Percentiles rank a stretch among this genome's conserved stretches.
phyloP scores from a whole-genome alignment of 2,113 vertebrate species.

The Megaleporinus macrocephalus region DNA sequence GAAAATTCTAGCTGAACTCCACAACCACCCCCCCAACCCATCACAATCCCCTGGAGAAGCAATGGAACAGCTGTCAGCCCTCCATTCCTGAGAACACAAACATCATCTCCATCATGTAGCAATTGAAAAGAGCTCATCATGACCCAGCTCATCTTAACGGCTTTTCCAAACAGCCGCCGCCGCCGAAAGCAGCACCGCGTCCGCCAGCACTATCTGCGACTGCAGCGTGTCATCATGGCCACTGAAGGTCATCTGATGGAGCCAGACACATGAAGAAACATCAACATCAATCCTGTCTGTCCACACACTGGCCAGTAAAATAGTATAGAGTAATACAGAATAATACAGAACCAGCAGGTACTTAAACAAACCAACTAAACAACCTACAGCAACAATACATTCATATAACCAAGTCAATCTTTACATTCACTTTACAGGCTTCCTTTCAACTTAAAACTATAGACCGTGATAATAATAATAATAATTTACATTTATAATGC shows the following conservation, averaged over 20 bases:
- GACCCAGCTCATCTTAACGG: not conserved
- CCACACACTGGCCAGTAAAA: not conserved
- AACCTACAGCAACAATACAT: too few relatives aligned
- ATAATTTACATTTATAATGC: too few relatives aligned
- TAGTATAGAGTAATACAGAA: too few relatives aligned
- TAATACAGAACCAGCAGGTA: not conserved
- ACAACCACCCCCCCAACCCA: too few relatives aligned
- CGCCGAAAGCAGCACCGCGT: not conserved
- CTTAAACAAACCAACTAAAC: too few relatives aligned
- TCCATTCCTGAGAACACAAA: not conserved
- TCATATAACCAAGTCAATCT: too few relatives aligned
- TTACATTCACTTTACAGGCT: too few relatives aligned
- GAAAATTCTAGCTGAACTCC: not conserved
- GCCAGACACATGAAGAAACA: not conserved
- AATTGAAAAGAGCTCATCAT: not conserved
- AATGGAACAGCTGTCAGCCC: not conserved
- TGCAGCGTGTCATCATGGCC: not conserved
- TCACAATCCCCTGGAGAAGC: not conserved
- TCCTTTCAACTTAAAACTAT: too few relatives aligned
- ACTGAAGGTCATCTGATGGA: not conserved
- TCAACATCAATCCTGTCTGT: not conserved
- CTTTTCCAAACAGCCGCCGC: not conserved
- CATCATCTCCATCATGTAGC: not conserved
- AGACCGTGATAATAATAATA: too few relatives aligned
- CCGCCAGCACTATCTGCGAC: not conserved